Evolutionary conservation across 2,113 vertebrate species (phyloP).

Genomic region (Condylura cristata): DNA sequence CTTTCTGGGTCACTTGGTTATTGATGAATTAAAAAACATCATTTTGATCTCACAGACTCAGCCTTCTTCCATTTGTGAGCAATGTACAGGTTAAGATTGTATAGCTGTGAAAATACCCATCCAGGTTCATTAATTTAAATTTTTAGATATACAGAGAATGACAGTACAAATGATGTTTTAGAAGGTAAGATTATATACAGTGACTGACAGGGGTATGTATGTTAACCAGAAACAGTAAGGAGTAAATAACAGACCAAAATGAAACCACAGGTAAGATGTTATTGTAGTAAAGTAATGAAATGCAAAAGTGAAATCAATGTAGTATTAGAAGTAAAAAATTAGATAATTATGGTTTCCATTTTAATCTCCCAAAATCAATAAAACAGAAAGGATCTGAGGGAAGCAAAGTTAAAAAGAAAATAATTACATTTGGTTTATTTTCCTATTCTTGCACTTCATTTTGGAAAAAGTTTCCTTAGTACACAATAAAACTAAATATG

Average conservation of each 20-base stretch:
- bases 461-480: background rate
- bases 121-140: constrained; percentile 6
- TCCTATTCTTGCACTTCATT: constrained; percentile 31
- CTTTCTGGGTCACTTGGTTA: constrained; percentile 8
- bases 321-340: constrained; percentile 15
- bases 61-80: background rate
- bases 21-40: background rate
- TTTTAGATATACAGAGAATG: background rate
- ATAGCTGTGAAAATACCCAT: constrained; percentile 34
- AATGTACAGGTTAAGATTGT: background rate
- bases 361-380: constrained; percentile 29
- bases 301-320: constrained; percentile 23
- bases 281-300: constrained; percentile 35
- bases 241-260: background rate
- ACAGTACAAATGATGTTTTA: background rate
- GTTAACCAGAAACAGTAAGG: constrained; percentile 15
- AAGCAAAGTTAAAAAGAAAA: constrained; percentile 26
- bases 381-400: background rate
- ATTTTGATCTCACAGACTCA: constrained; percentile 12
- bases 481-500: background rate
- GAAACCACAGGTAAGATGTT: constrained; percentile 38
- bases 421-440: constrained; percentile 14
- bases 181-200: background rate
- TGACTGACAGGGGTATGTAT: background rate
- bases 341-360: background rate